Base-by-base conservation (phyloP, 2,888 invertebrate genomes). In the Zeuzera pyrina region DNA sequence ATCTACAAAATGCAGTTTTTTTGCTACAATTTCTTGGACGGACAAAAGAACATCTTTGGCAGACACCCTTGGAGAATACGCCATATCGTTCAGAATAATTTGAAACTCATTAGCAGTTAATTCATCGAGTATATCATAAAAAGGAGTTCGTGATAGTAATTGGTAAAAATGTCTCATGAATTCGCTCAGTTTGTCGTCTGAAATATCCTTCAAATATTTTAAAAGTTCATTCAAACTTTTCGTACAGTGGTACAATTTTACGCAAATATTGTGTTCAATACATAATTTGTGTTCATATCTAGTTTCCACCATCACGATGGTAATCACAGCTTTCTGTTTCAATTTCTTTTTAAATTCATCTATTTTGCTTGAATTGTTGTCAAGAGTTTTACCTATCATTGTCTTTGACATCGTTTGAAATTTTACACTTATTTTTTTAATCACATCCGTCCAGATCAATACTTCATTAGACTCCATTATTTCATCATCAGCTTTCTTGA, bases 51-150 rank as follows among this genome's bases (percentile, higher is more conserved):
- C 49, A 8, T 60, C 52, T 36, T 60, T 67, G 0, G 61, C 47
- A 1, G 66, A 53, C 0, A 64, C 57, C 16, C 47, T 52, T 12
- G 58, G 53, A 2, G 63, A 51, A 34, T 57, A 65, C 0, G 58
- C 54, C 65, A 77, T 68, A 23, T 74, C 71, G 21, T 66, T 66
- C n/a, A 74, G 35, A 38, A 72, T 56, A 0, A 58, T 38, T 49
- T 72, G 71, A 8, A 74, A 47, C 25, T 64, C 60, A 30, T 57
- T 56, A 0, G 54, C 53, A 2, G 62, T 63, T 1, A 36, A 42
- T 3, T 59, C 61, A n/a, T 38, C 50, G n/a, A 72, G 21, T 2
- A 39, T 31, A 1, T 52, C 46, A 33, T 63, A 65, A 36, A 74
- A 69, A 2, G 42, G 41, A 0, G 59, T 58, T 7, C 55, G 52